Conservation (phyloP, 1,140 invertebrate species). For the Ericerus pela region DNA sequence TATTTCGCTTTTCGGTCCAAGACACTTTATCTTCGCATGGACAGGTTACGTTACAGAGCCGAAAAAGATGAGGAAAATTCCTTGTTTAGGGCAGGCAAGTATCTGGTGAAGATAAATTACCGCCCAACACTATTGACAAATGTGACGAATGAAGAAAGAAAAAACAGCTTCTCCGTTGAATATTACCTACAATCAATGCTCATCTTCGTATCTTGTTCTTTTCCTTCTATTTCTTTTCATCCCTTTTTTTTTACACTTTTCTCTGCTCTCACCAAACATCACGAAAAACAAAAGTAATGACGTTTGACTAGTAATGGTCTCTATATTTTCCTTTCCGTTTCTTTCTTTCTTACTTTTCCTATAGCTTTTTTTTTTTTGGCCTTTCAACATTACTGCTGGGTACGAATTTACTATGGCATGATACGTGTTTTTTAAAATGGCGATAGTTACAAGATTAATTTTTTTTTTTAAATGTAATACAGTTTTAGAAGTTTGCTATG, state of each 20-base stretch:
- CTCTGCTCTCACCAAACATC: background rate
- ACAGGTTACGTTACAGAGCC: no score
- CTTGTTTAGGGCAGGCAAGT: background rate
- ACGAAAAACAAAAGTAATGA: background rate
- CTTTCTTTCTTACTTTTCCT: no score
- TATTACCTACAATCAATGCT: constrained; percentile 5
- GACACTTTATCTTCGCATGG: no score
- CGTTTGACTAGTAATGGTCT: background rate
- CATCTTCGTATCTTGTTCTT: background rate
- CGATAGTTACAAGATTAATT: no score
- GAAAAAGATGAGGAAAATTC: background rate
- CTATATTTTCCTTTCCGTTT: background rate
- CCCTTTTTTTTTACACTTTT: background rate
- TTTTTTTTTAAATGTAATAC: no score
- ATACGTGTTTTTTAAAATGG: no score
- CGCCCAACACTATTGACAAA: background rate
- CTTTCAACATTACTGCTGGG: no score
- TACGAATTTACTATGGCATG: no score
- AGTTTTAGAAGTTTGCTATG: no score
- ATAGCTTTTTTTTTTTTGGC: no score
- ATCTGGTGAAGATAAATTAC: constrained; percentile 4
- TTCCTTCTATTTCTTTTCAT: background rate
- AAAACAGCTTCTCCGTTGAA: background rate
- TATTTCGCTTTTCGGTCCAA: no score
- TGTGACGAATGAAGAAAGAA: constrained; percentile 1